Evolutionary conservation across 2,797 vertebrate species (phyloP).

Genomic region (Enteromius viviparus): DNA sequence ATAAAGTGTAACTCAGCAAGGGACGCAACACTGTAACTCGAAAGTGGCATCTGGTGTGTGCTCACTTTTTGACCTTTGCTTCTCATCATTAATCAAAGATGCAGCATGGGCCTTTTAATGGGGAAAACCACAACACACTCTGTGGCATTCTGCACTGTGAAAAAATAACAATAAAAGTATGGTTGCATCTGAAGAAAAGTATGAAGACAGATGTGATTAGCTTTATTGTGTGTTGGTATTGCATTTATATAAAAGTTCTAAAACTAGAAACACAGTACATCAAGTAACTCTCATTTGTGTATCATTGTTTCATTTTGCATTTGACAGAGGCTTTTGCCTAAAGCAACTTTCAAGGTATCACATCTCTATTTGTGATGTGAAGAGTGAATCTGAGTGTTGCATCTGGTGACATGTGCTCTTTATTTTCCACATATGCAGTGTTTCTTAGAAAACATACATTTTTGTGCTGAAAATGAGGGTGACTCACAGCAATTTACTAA

Average conservation of each 20-base stretch:
- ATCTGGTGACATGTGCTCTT: neutral
- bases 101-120: constrained; percentile 36
- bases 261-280: neutral
- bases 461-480: neutral
- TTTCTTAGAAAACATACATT: neutral
- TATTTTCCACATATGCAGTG: neutral
- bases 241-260: neutral
- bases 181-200: neutral
- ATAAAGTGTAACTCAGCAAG: constrained; percentile 21
- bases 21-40: constrained; percentile 30
- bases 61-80: constrained; percentile 54
- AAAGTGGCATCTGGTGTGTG: constrained; percentile 52
- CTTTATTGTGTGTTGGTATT: neutral
- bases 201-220: neutral
- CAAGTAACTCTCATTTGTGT: neutral
- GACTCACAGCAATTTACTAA: neutral
- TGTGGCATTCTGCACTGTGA: neutral
- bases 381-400: neutral
- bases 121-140: constrained; percentile 31
- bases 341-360: neutral
- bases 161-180: neutral
- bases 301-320: neutral
- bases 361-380: neutral
- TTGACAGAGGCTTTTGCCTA: neutral
- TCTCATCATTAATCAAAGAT: constrained; percentile 52